These are phyloP conservation scores for Drosophila infuscata DNA, from an alignment of 2,888 invertebrate species.

Conservation along the genomic window DNA sequence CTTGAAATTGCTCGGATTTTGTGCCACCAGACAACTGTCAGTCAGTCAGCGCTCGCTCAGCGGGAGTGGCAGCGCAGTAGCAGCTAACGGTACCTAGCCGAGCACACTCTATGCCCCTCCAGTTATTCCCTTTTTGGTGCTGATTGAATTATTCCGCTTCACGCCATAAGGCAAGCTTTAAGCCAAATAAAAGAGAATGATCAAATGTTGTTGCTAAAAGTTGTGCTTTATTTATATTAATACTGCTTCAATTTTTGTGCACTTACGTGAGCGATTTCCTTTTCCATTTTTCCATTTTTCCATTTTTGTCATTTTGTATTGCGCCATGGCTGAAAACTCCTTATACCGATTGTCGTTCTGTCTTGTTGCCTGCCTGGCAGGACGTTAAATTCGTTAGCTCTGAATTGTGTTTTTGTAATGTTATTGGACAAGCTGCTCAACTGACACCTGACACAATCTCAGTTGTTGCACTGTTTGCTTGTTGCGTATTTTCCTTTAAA, in stretches of 20 bases:
- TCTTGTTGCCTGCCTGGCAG: constrained; percentile 4
- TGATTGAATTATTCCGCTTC: constrained; percentile 81
- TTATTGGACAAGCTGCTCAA: constrained; percentile 30
- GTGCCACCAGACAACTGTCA: constrained; percentile 47
- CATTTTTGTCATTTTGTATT: constrained; percentile 37
- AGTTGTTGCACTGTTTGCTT: constrained; percentile 23
- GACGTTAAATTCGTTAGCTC: constrained; percentile 7
- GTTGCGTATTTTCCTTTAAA: not conserved
- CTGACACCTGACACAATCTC: constrained; percentile 26
- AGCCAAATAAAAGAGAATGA: constrained; percentile 23
- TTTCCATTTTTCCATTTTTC: constrained; percentile 51
- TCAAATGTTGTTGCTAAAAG: constrained; percentile 29
- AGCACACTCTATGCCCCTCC: constrained; percentile 11
- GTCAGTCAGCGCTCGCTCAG: constrained; percentile 4
- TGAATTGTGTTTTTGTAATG: constrained; percentile 23
- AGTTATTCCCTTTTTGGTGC: constrained; percentile 44
- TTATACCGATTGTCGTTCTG: constrained; percentile 18
- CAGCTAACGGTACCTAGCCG: not conserved
- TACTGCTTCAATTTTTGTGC: constrained; percentile 59
- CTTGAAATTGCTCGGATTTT: constrained; percentile 76
- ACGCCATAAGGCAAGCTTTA: constrained; percentile 71
- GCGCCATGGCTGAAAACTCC: constrained; percentile 11
- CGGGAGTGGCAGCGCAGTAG: not conserved
- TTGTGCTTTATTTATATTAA: constrained; percentile 63
- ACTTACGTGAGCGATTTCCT: constrained; percentile 61